Percentiles rank a stretch among this genome's conserved stretches.
phyloP scores from a whole-genome alignment of 92 coral and sea anemone genomes.

The Isaurus tuberculatus region DNA sequence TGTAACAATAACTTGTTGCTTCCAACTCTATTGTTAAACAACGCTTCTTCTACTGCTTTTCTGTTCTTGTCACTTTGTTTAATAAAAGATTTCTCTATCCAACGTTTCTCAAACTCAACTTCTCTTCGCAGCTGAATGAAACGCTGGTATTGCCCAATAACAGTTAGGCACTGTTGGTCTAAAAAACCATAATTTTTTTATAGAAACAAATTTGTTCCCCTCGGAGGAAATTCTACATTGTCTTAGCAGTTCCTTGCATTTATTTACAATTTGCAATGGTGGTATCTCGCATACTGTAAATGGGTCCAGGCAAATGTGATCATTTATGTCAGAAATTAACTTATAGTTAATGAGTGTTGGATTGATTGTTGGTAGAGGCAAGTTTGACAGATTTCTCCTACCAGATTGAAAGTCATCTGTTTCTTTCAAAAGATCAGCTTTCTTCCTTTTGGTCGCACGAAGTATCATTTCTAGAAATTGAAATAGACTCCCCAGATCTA shows the following conservation, averaged over 20 bases:
- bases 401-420: background rate
- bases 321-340: too few species aligned
- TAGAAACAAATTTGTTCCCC: background rate
- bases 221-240: background rate
- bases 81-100: constrained; percentile 38
- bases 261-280: too few species aligned
- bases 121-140: background rate
- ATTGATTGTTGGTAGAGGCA: constrained; percentile 6
- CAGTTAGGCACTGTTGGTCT: background rate
- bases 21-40: constrained; percentile 28
- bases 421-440: background rate
- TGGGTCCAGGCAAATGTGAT: too few species aligned
- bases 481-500: background rate
- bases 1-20: constrained; percentile 14
- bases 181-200: background rate
- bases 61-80: background rate
- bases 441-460: too few species aligned
- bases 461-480: background rate
- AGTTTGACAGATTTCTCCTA: background rate
- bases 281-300: too few species aligned
- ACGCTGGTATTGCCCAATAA: background rate
- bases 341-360: background rate
- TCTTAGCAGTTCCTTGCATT: too few species aligned
- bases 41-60: constrained; percentile 14
- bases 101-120: constrained; percentile 30